A percentile compares a stretch with the other conserved stretches of the same genome.
Conservation (phyloP, 1,140 invertebrate species). For the Leptinotarsa undecemlineata region DNA sequence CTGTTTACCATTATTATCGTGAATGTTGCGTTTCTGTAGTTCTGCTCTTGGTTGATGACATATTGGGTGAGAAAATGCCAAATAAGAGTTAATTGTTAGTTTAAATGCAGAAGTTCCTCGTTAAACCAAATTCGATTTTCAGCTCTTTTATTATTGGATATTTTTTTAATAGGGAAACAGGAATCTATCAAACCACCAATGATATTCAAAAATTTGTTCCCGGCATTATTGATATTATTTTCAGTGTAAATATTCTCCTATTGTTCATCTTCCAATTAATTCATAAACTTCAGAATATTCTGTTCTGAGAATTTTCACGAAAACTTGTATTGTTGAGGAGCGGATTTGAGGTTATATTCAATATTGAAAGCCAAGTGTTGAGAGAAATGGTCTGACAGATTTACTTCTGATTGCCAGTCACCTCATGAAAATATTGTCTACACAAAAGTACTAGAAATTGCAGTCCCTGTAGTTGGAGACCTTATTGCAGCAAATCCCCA, state of each 20-base stretch:
- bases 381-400: slow-evolving; percentile 11
- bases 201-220: too few relatives aligned
- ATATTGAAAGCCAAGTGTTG: slow-evolving; percentile 9
- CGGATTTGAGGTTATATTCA: slow-evolving; percentile 8
- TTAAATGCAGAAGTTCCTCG: not conserved
- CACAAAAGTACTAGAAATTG: slow-evolving; percentile 13
- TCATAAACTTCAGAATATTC: too few relatives aligned
- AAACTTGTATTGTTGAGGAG: slow-evolving; percentile 10
- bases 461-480: slow-evolving; percentile 4
- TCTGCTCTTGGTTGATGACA: not conserved
- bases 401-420: slow-evolving; percentile 11
- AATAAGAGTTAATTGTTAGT: not conserved
- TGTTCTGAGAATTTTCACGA: too few relatives aligned
- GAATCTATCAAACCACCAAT: too few relatives aligned
- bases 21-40: not conserved
- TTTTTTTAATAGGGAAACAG: not conserved
- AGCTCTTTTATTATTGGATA: not conserved
- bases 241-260: not conserved
- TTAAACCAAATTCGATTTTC: not conserved
- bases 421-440: slow-evolving; percentile 5
- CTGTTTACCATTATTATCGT: too few relatives aligned
- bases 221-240: not conserved
- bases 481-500: slow-evolving; percentile 12
- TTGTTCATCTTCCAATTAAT: not conserved
- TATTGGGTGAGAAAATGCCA: not conserved